phyloP scores from a whole-genome alignment of 2,888 invertebrate species.

The Rhagophthalmus giganteus region DNA sequence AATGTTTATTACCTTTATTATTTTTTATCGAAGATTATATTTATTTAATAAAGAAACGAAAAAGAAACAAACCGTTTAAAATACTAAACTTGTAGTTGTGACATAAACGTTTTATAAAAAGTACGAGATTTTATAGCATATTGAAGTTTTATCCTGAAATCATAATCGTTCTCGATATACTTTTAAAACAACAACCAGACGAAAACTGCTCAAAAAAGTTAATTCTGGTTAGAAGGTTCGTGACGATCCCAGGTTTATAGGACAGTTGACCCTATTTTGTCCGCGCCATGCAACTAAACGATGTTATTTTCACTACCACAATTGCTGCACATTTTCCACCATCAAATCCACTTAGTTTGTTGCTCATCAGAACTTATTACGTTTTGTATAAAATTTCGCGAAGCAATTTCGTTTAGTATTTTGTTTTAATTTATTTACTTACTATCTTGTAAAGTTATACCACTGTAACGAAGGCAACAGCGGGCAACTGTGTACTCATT shows the following conservation, averaged over 20 bases:
- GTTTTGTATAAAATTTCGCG: conserved; percentile 1
- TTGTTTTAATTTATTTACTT: background rate
- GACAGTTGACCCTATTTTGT: conserved; percentile 34
- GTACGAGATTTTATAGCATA: no score
- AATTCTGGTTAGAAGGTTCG: conserved; percentile 25
- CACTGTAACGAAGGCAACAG: conserved; percentile 6
- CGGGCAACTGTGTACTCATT: conserved; percentile 10
- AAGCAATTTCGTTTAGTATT: no score
- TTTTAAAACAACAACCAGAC: conserved; percentile 14
- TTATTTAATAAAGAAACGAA: no score
- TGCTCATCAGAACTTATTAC: conserved; percentile 1
- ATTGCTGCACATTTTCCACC: conserved; percentile 26
- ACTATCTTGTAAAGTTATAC: no score
- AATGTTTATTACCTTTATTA: no score
- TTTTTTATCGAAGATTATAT: no score
- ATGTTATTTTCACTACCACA: conserved; percentile 25
- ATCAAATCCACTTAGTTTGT: conserved; percentile 22
- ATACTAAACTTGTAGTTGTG: no score
- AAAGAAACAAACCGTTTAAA: no score
- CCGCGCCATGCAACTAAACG: conserved; percentile 29
- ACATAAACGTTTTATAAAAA: no score
- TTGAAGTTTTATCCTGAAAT: conserved; percentile 3
- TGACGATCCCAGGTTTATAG: conserved; percentile 34
- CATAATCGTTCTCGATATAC: conserved; percentile 3
- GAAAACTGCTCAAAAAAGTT: conserved; percentile 14